Base-by-base conservation (phyloP, 30 jellyfish, hydroid and myxozoan species). In the Hydra vulgaris region DNA sequence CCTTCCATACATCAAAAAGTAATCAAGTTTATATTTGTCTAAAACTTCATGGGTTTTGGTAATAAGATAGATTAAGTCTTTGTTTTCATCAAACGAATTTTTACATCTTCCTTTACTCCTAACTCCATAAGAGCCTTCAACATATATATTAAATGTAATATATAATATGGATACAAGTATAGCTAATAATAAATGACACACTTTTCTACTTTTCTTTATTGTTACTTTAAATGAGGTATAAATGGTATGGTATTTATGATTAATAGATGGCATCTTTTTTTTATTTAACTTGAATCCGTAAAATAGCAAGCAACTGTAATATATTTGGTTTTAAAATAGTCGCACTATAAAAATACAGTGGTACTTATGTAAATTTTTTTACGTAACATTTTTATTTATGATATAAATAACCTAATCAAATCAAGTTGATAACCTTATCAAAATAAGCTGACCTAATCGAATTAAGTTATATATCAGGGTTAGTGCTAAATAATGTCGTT, bases 1-100 rank as follows among this genome's bases (percentile, higher is more conserved):
- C 83, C 83, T 75, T 75, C 83, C 83, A 75, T 75, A 75, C 24
- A 26, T 18, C 24, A 75, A 54, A 75, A 75, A 75, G 26, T 75
- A 70, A 25, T 26, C 71, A 75, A 75, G 69, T 21, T 75, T 75
- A 7, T 25, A 21, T 75, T 75, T 75, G 56, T 75, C 71, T 24
- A 75, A 19, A 25, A 75, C 16, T 26, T 75, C 71, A 75, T 75
- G 83, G 5, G 71, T 25, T 25, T 15, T 54, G 12, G 52, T 27
- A 25, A 75, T 75, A 25, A 75, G 71, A 75, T 75, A 75, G 20
- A 53, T 1, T 26, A 75, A 75, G 18, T 27, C 66, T 8, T 22
- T 70, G 71, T 75, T 20, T 75, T 75, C 83, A 5, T 75, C 66
- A 12, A 25, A 19, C 53, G 83, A 25, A 53, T 75, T 75, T 53